Evolutionary conservation across 2,113 vertebrate genomes (phyloP), one percentile per base, ranked within the genome.

Genomic region (Shinisaurus crocodilurus): DNA sequence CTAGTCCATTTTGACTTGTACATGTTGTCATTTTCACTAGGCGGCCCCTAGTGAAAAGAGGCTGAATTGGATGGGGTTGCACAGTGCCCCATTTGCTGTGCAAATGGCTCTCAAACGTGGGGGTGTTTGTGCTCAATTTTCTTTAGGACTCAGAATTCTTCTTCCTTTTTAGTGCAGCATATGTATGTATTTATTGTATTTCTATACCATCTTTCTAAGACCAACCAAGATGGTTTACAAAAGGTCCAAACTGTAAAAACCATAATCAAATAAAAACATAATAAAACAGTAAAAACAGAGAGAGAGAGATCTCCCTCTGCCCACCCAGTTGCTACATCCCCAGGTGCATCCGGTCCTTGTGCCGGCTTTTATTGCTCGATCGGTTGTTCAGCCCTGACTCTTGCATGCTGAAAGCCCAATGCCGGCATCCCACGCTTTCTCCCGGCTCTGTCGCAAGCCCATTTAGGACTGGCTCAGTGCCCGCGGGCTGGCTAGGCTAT

Each of bases 1-100:
- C 32, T 16, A 15, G 65, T 37, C 29, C 45, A 10, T 54, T 54
- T 37, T n/a, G n/a, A n/a, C n/a, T n/a, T n/a, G n/a, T n/a, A n/a
- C n/a, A n/a, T n/a, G 20, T 18, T 65, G 63, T 18, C 63, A 13
- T 65, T 65, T 65, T 65, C 63, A 85, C 29, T 8, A 23, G 29
- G 60, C 54, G 1, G 32, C 40, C 34, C 57, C 18, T 7, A 1
- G 18, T 37, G 34, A 16, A 57, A 12, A 60, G 54, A 37, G 54
- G 34, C 80, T 37, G 50, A 43, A 15, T 0, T 1, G 43, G 43
- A 4, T 0, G 6, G n/a, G 3, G 15, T 27, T 8, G 12, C 27
- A 16, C n/a, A 27, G 16, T 75, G 48, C 70, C 70, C 0, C 1
- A 5, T 15, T 40, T 27, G 6, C 2, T 57, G 6, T 15, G n/a